phyloP scores from a whole-genome alignment of 2,797 vertebrate genomes.

The Pantherophis vulpinus region DNA sequence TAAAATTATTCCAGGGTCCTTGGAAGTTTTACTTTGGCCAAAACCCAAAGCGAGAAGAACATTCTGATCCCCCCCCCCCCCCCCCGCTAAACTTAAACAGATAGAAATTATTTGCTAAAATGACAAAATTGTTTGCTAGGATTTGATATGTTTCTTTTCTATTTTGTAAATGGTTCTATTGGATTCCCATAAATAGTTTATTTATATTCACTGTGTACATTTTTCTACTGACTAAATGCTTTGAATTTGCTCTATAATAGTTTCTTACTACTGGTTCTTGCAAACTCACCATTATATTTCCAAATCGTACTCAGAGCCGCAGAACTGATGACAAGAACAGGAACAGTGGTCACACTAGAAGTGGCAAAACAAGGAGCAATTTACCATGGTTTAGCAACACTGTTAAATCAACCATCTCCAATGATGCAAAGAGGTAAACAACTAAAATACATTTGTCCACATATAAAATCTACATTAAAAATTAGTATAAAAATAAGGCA shows the following conservation, averaged over 20 bases:
- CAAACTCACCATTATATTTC: not conserved
- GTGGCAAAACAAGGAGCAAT: constrained; percentile 98
- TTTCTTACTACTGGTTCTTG: not conserved
- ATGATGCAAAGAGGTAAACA: constrained; percentile 92
- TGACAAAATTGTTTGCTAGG: not conserved
- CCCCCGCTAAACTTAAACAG: not conserved
- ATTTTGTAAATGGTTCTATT: not conserved
- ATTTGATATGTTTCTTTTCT: not conserved
- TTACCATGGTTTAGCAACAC: constrained; percentile 94
- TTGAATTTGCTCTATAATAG: not conserved
- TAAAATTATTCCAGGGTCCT: not conserved
- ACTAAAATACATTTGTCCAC: not conserved
- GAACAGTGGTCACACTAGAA: constrained; percentile 95
- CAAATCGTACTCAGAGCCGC: constrained; percentile 82
- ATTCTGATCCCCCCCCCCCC: not conserved
- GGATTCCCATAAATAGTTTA: not conserved
- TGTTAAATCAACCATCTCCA: constrained; percentile 96
- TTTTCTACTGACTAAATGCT: not conserved
- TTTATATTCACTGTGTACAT: not conserved
- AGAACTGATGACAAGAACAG: constrained; percentile 97
- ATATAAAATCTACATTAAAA: not conserved
- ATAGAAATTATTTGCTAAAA: not conserved
- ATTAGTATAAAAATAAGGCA: not conserved
- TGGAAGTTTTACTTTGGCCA: not conserved
- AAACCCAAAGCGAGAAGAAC: not conserved